Base-by-base conservation (phyloP, 2,797 vertebrate genomes). In the Xyrichtys novacula region DNA sequence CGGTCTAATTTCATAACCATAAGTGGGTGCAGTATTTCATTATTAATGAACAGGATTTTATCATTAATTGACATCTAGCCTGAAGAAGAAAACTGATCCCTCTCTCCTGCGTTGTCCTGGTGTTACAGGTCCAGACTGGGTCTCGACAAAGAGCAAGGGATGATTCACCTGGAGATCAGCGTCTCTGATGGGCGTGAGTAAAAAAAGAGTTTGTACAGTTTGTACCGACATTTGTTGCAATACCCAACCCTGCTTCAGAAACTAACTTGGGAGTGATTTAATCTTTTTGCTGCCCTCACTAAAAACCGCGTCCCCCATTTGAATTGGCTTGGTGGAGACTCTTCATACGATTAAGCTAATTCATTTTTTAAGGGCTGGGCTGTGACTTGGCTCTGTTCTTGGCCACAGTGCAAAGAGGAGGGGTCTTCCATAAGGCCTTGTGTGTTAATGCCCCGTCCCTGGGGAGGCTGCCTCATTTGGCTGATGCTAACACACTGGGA, bases 131-230 rank as follows among this genome's bases (percentile, higher is more conserved):
- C 97, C 56, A 92, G 95, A 78, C 93, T 95, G 88, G 93, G 94
- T 22, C 95, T 95, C 1, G 94, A 94, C 89, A 96, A 95, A 88
- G 96, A 98, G 6, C 94, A 96, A 71, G 96, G 97, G 46, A 93
- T 97, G 0, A 95, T 98, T 63, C 96, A 98, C 78, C 89, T 98
- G 25, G 97, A 98, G 85, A 94, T 95, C 81, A 95, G 92, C 55
- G 86, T 95, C 50, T 78, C 92, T 55, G 96, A 97, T 71, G 95
- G 96, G 81, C 86, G 97, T 98, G 92, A 98, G 97, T 97, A 58
- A 4, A 50, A 23, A 49, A 53, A 71, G 2, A 3, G 31, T 31
- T 22, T 1, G 16, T 40, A 5, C 36, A 25, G 32, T 44, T 22
- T 48, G 28, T 54, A 47, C 19, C 25, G 47, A 32, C n/a, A 40